These are phyloP conservation scores for Mormoops blainvillei DNA, from an alignment of 2,113 vertebrate genomes.

Conservation along the genomic window DNA sequence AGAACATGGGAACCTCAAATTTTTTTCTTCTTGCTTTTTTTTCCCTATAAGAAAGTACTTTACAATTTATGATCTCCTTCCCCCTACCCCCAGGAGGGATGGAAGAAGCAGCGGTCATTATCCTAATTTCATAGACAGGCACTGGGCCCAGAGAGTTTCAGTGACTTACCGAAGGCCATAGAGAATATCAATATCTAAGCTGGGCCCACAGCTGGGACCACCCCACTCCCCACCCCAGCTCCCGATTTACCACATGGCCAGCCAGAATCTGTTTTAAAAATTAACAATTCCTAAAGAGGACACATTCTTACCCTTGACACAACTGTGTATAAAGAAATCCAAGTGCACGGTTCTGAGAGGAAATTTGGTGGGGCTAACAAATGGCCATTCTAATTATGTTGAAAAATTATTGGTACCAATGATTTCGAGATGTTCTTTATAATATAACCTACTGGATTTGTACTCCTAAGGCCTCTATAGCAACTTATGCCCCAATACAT, in stretches of 20 bases:
- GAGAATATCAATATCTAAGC: slow-evolving; percentile 22
- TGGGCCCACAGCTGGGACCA: not conserved
- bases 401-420: not conserved
- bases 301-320: not conserved
- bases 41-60: not conserved
- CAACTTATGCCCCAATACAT: not conserved
- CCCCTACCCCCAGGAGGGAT: not conserved
- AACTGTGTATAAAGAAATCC: not conserved
- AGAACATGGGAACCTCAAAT: not conserved
- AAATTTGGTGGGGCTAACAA: not conserved
- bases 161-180: slow-evolving; percentile 57
- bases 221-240: not conserved
- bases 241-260: not conserved
- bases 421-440: not conserved
- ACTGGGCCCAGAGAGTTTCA: not conserved
- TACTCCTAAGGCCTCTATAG: not conserved
- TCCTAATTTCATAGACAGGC: slow-evolving; percentile 41
- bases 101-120: slow-evolving; percentile 52
- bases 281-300: not conserved
- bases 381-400: not conserved
- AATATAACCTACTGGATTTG: not conserved
- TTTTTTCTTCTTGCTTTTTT: not conserved
- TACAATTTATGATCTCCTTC: not conserved
- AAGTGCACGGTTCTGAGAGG: not conserved
- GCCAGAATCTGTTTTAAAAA: not conserved